These are phyloP conservation scores for Ptychobarbus kaznakovi DNA, from an alignment of 2,797 vertebrate species.

Conservation along the genomic window DNA sequence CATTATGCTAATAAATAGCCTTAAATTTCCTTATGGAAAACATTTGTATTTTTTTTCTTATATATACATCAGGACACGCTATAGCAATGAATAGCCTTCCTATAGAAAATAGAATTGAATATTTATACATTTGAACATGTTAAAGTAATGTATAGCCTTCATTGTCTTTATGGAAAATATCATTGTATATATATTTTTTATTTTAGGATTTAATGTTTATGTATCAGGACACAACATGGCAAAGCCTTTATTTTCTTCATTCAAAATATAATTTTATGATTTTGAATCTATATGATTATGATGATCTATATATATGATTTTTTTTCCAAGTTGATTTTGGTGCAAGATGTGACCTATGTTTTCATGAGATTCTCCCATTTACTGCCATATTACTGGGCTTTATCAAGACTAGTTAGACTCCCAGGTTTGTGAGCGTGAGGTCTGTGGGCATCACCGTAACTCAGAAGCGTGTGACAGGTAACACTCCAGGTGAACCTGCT, in stretches of 20 bases:
- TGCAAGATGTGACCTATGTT: neutral
- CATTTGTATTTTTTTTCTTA: neutral
- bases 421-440: neutral
- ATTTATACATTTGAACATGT: neutral
- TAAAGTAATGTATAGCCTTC: neutral
- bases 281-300: no score
- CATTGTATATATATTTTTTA: neutral
- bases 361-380: neutral
- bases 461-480: constrained; percentile 25
- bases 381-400: neutral
- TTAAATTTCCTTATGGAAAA: neutral
- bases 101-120: neutral
- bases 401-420: neutral
- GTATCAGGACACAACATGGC: neutral
- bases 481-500: constrained; percentile 54
- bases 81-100: neutral
- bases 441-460: constrained; percentile 3
- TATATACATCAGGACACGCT: neutral
- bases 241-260: neutral
- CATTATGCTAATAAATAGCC: neutral
- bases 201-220: neutral
- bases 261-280: neutral
- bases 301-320: neutral
- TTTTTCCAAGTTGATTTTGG: neutral
- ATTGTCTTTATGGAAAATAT: no score